Evolutionary conservation across 2,797 vertebrate genomes (phyloP).

Genomic region (Rhinogobio ventralis): DNA sequence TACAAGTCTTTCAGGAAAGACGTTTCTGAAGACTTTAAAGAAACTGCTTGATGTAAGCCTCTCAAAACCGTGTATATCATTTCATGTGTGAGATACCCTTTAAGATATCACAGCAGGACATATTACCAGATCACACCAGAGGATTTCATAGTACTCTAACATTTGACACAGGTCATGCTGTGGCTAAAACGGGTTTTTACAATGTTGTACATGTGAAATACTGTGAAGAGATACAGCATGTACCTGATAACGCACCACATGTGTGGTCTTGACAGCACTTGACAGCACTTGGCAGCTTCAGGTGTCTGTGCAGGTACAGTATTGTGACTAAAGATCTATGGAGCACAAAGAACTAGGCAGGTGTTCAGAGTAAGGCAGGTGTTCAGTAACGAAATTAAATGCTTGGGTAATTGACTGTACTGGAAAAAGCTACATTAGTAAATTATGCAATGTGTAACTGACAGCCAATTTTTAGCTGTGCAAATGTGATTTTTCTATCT

Average conservation of each 20-base stretch:
- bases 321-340: not conserved
- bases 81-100: conserved; percentile 21
- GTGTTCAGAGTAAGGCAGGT: not conserved
- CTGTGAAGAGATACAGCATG: not conserved
- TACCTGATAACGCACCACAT: not conserved
- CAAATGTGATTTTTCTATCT: conserved; percentile 35
- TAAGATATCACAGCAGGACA: conserved; percentile 7
- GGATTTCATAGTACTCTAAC: not conserved
- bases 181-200: not conserved
- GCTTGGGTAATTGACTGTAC: not conserved
- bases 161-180: conserved; percentile 3
- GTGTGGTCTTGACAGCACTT: conserved; percentile 11
- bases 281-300: not conserved
- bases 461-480: not conserved
- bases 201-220: not conserved
- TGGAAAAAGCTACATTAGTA: not conserved
- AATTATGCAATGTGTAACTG: not conserved
- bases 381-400: not conserved
- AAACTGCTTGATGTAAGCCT: not conserved
- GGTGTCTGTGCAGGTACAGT: not conserved
- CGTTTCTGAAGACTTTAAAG: conserved; percentile 7
- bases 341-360: not conserved
- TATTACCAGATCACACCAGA: conserved; percentile 2
- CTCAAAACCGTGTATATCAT: not conserved
- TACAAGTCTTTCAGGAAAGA: not conserved